Evolutionary conservation across 2,888 invertebrate species (phyloP).

Genomic region (Chrysodeixis includens): DNA sequence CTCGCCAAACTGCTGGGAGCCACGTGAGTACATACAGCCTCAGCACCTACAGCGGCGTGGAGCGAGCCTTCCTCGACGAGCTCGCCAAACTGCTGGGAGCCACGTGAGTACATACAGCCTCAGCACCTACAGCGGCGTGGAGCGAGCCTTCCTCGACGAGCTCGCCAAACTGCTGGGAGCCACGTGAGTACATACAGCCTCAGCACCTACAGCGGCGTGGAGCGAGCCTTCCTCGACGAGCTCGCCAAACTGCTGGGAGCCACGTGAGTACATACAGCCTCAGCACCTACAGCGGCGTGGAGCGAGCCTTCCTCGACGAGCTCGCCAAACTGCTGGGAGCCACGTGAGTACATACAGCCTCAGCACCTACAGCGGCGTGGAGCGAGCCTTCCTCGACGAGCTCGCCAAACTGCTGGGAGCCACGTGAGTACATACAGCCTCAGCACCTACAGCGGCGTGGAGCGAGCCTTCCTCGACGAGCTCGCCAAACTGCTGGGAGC

Average conservation of each 20-base stretch:
- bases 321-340: conserved; percentile 93
- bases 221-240: conserved; percentile 92
- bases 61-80: conserved; percentile 92
- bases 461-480: conserved; percentile 92
- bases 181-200: conserved; percentile 83
- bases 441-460: conserved; percentile 91
- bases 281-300: conserved; percentile 91
- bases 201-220: conserved; percentile 91
- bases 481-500: conserved; percentile 93
- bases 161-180: conserved; percentile 93
- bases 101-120: conserved; percentile 83
- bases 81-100: conserved; percentile 93
- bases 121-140: conserved; percentile 91
- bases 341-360: conserved; percentile 83
- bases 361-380: conserved; percentile 91
- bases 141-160: conserved; percentile 92
- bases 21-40: conserved; percentile 83
- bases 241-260: conserved; percentile 93
- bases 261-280: conserved; percentile 83
- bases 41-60: conserved; percentile 91
- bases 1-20: conserved; percentile 93
- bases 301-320: conserved; percentile 92
- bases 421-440: conserved; percentile 83
- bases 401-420: conserved; percentile 93
- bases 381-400: conserved; percentile 92